Conservation (phyloP, 1,140 invertebrate genomes). For the Sinella curviseta region DNA sequence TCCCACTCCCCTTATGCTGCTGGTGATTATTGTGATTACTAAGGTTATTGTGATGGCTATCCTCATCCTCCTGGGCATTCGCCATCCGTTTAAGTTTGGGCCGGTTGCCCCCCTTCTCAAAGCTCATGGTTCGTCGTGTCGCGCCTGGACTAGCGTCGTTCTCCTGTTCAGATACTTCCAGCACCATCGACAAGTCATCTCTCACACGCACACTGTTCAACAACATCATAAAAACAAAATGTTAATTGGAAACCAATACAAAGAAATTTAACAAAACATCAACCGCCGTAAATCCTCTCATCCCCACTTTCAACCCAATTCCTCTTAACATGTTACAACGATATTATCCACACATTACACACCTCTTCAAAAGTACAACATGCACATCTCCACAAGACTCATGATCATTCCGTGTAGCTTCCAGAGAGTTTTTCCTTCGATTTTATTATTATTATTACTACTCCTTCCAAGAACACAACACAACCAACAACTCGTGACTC, state of each 20-base stretch:
- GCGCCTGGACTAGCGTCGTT: conserved; percentile 38
- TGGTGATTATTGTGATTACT: background rate
- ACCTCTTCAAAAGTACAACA: too few relatives aligned
- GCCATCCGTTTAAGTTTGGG: conserved; percentile 28
- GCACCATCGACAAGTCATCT: conserved; percentile 37
- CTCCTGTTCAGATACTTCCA: conserved; percentile 47
- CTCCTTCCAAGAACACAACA: too few relatives aligned
- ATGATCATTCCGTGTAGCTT: too few relatives aligned
- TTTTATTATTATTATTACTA: too few relatives aligned
- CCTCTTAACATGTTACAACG: too few relatives aligned
- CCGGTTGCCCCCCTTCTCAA: background rate
- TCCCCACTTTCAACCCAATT: too few relatives aligned
- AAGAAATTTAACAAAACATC: background rate
- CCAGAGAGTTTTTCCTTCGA: too few relatives aligned
- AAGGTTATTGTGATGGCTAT: background rate
- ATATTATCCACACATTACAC: too few relatives aligned
- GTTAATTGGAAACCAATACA: background rate
- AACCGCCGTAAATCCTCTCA: too few relatives aligned
- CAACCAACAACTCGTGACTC: too few relatives aligned
- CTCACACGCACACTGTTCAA: conserved; percentile 22
- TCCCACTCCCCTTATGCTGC: background rate
- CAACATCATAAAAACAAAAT: background rate
- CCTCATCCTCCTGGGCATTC: conserved; percentile 33
- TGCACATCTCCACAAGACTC: too few relatives aligned
- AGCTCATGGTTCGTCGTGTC: conserved; percentile 34